Evolutionary conservation across 2,888 invertebrate species (phyloP), one percentile per base, ranked within the genome.

Genomic region (Leucophora obtusa): DNA sequence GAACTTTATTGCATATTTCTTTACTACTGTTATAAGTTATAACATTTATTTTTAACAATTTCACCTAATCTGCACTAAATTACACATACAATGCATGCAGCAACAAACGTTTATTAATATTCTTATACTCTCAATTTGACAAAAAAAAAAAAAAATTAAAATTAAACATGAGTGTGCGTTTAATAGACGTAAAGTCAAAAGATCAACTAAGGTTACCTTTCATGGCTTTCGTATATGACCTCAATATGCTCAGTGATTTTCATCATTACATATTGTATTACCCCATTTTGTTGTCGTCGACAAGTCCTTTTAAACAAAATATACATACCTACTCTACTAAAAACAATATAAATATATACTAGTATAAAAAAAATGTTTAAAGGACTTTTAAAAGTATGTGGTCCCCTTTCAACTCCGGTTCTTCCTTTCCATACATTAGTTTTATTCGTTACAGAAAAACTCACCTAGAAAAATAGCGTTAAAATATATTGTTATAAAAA

Each of bases 201-300:
- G 65, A 80, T 80, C 71, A 80, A 62, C 38, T 51, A 62, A 72
- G 62, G 75, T 76, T 76, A 68, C 71, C 62, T 66, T 68, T 62
- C 68, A 70, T 76, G 70, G 50, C 28, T 51, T 59, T 53, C 17
- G 21, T 11, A 15, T 66, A 21, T 65, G 70, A 71, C 76, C 76
- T 59, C 70, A 71, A 77, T 71, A 56, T 33, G n/a, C 47, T 77
- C 59, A 59, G 43, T 70, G 53, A 71, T 77, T 77, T 65, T 65
- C 58, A 59, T 58, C 70, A 58, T 54, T 35, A 35, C 47, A 43
- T 14, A 33, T 50, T 24, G 9, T 21, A 56, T n/a, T 28, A 56
- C 51, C 17, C 51, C 51, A 18, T 17, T 35, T 60, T 68, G 38
- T 62, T 33, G 60, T 24, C 74, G 74, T 60, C 68, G 54, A 14